Conservation (phyloP, 1,140 invertebrate genomes). For the Camponotus vicinus region DNA sequence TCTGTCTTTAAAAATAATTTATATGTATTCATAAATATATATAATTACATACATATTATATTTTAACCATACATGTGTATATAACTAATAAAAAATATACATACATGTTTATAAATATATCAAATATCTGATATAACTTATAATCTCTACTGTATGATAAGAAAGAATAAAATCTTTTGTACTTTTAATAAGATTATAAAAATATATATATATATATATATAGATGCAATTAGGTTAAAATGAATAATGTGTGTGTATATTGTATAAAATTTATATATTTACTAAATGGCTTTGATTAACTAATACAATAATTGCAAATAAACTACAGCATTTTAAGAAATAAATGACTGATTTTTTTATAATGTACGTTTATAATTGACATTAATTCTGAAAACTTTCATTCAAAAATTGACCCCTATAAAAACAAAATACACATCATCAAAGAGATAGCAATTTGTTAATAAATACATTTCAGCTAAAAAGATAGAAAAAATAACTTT, state of each 20-base stretch:
- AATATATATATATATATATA: slow-evolving; percentile 13
- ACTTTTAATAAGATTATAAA: slow-evolving; percentile 36
- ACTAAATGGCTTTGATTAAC: slow-evolving; percentile 33
- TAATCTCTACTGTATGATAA: slow-evolving; percentile 24
- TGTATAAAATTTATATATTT: slow-evolving; percentile 52
- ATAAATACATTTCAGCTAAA: slow-evolving; percentile 19
- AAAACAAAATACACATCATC: slow-evolving; percentile 7
- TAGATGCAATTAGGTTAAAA: slow-evolving; percentile 3
- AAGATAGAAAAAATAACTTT: slow-evolving; percentile 27
- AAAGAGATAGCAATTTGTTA: slow-evolving; percentile 27
- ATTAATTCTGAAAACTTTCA: slow-evolving; percentile 7
- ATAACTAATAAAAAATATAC: background rate
- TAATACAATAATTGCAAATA: slow-evolving; percentile 45
- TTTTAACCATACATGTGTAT: no score
- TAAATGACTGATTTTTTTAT: slow-evolving; percentile 26
- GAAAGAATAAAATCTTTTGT: slow-evolving; percentile 43
- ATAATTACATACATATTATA: no score
- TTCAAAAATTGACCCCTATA: background rate
- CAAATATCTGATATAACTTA: slow-evolving; percentile 4
- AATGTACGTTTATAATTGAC: slow-evolving; percentile 25
- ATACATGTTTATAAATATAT: slow-evolving; percentile 1
- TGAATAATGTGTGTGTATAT: slow-evolving; percentile 1
- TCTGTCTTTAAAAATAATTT: no score
- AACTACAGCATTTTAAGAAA: slow-evolving; percentile 31
- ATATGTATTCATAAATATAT: no score